These are phyloP conservation scores for Eupithecia inturbata DNA, from an alignment of 2,888 invertebrate genomes.

Conservation along the genomic window DNA sequence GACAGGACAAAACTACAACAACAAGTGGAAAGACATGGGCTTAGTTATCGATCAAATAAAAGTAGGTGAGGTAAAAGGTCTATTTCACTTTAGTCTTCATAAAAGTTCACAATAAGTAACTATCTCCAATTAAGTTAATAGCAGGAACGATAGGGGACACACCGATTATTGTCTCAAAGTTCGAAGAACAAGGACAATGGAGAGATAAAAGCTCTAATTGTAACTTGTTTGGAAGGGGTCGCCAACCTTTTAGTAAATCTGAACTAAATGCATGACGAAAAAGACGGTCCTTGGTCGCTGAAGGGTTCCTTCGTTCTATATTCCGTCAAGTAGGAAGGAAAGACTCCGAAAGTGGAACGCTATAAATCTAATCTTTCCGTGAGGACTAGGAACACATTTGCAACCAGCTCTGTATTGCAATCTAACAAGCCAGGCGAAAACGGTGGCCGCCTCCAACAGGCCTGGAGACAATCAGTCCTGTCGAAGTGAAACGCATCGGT, in stretches of 20 bases:
- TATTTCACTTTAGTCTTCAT: conserved; percentile 6
- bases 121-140: conserved; percentile 66
- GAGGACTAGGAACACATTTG: not conserved
- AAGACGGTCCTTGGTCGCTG: not conserved
- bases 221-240: conserved; percentile 60
- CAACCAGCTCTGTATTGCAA: not conserved
- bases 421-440: too few species aligned
- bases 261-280: conserved; percentile 7
- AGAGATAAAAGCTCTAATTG: conserved; percentile 67
- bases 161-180: conserved; percentile 67
- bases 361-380: not conserved
- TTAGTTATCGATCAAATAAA: not conserved
- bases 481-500: not conserved
- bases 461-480: too few species aligned
- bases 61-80: not conserved
- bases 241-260: conserved; percentile 49
- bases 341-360: not conserved
- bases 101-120: conserved; percentile 32
- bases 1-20: not conserved
- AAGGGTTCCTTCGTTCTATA: not conserved
- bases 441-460: too few species aligned
- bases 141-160: conserved; percentile 54
- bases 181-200: conserved; percentile 70
- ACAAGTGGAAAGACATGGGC: not conserved
- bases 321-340: not conserved